Evolutionary conservation across 2,113 vertebrate species (phyloP).

Genomic region (Asarcornis scutulata): DNA sequence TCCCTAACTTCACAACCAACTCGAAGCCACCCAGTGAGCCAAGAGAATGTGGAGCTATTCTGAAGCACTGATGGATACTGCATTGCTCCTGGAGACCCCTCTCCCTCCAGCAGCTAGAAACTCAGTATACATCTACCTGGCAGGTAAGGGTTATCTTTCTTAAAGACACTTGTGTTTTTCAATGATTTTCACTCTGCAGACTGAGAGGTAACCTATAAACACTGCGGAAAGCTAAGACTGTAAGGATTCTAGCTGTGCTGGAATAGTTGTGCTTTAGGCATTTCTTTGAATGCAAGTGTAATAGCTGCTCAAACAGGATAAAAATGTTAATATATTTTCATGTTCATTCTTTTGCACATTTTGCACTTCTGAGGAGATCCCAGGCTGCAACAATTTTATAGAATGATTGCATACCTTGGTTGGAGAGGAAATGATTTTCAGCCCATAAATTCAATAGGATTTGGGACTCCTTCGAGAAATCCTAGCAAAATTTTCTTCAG

Average conservation of each 20-base stretch:
- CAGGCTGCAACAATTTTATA: background rate
- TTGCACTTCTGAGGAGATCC: background rate
- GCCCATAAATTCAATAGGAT: background rate
- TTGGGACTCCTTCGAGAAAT: background rate
- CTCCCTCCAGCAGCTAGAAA: background rate
- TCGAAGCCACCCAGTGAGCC: background rate
- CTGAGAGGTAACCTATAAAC: background rate
- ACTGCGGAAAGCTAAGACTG: background rate
- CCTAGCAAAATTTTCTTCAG: background rate
- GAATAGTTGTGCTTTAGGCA: background rate
- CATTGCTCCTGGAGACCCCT: background rate
- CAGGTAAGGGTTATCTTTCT: slow-evolving; percentile 31
- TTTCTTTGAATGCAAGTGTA: slow-evolving; percentile 3
- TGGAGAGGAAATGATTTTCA: background rate
- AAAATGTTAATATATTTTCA: slow-evolving; percentile 6
- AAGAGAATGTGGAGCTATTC: background rate
- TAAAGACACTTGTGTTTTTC: background rate
- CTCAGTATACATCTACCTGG: background rate
- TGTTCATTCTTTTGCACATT: background rate
- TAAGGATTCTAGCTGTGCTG: background rate
- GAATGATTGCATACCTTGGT: background rate
- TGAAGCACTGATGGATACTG: background rate
- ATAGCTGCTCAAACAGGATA: background rate
- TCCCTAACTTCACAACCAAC: background rate
- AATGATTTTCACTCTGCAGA: background rate